phyloP scores from a whole-genome alignment of 2,113 vertebrate species.

The Hemiprocne comata region DNA sequence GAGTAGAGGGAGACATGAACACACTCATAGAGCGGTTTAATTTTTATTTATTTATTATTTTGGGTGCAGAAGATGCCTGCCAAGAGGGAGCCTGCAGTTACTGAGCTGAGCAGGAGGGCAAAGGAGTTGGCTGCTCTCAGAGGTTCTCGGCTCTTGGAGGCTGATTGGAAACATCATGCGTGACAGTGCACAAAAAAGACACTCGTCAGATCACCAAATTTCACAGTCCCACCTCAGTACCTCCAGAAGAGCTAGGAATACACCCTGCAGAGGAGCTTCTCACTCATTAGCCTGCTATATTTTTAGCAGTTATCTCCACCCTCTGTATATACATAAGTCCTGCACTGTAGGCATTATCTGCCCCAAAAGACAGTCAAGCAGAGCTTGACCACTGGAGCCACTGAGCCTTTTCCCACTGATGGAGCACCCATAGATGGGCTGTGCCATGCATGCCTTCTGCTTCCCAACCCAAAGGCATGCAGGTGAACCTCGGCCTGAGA shows the following conservation, averaged over 20 bases:
- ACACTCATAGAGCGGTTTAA: not conserved
- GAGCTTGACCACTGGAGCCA: not conserved
- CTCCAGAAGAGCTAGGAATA: not conserved
- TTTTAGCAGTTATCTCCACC: not conserved
- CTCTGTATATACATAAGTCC: not conserved
- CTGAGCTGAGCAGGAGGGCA: conserved; percentile 27
- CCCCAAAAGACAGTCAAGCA: not conserved
- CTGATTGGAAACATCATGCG: conserved; percentile 31
- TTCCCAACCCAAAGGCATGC: not conserved
- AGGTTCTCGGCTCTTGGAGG: not conserved
- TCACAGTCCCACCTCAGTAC: not conserved
- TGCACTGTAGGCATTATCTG: not conserved
- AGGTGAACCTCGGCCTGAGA: not conserved
- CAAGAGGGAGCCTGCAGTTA: conserved; percentile 34
- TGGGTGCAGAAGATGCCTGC: conserved; percentile 20
- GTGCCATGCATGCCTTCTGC: not conserved
- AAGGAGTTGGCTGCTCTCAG: conserved; percentile 12
- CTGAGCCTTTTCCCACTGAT: not conserved
- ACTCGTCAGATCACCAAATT: not conserved
- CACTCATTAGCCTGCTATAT: not conserved
- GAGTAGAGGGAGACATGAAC: not conserved
- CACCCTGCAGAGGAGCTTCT: not conserved
- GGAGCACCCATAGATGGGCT: not conserved
- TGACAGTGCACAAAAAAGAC: conserved; percentile 44
- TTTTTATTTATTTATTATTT: conserved; percentile 10